phyloP scores from a whole-genome alignment of 2,797 vertebrate genomes.

The Brachymystax lenok region DNA sequence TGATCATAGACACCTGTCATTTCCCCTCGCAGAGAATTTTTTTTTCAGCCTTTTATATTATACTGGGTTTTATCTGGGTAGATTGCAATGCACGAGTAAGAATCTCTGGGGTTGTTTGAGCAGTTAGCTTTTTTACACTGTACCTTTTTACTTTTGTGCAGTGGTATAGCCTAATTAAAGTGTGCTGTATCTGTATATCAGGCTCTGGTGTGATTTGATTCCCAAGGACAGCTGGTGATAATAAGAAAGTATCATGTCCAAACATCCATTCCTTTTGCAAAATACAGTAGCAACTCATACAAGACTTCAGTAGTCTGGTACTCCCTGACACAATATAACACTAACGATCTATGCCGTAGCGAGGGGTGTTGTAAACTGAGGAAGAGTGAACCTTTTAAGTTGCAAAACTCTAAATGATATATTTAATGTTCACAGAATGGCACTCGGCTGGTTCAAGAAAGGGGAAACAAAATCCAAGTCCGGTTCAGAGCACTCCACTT shows the following conservation, averaged over 20 bases:
- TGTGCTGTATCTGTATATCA: too few species aligned
- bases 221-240: background rate
- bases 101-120: background rate
- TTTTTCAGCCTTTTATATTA: conserved; percentile 53
- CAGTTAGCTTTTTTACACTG: background rate
- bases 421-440: too few species aligned
- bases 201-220: background rate
- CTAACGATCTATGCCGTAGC: too few species aligned
- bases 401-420: too few species aligned
- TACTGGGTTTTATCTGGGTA: conserved; percentile 46
- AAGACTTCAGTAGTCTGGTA: background rate
- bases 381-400: too few species aligned
- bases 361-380: too few species aligned
- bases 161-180: background rate
- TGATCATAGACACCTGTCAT: conserved; percentile 61
- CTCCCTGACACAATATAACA: background rate
- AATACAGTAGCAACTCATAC: background rate
- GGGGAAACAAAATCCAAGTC: too few species aligned
- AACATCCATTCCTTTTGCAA: background rate
- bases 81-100: background rate
- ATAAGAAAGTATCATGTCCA: background rate
- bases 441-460: too few species aligned
- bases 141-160: background rate
- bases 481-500: too few species aligned
- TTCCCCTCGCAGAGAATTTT: conserved; percentile 53